These are phyloP conservation scores for Cydia pomonella DNA, from an alignment of 1,140 invertebrate genomes.

Conservation along the genomic window DNA sequence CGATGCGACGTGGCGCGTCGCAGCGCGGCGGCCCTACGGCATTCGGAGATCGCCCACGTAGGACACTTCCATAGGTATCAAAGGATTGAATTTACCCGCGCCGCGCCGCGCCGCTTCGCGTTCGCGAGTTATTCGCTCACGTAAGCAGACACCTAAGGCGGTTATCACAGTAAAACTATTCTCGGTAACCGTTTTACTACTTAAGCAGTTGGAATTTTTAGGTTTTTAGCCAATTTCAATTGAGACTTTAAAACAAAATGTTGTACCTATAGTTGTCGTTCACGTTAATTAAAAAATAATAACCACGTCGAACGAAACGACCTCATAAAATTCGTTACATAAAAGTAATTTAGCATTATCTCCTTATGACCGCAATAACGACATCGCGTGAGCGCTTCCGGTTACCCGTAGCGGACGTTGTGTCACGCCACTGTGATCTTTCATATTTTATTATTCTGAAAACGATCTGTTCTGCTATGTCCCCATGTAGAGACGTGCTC, in stretches of 20 bases:
- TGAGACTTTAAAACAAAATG: background rate
- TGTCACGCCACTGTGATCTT: slow-evolving; percentile 7
- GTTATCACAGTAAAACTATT: too few relatives aligned
- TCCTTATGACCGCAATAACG: slow-evolving; percentile 8
- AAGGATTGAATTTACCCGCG: too few relatives aligned
- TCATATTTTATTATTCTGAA: background rate
- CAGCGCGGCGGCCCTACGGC: too few relatives aligned
- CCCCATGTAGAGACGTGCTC: background rate
- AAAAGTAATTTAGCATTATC: slow-evolving; percentile 17
- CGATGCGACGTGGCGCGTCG: too few relatives aligned
- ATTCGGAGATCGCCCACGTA: too few relatives aligned
- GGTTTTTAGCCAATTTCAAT: background rate
- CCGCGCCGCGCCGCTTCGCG: too few relatives aligned
- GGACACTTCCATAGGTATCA: too few relatives aligned
- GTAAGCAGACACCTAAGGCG: too few relatives aligned
- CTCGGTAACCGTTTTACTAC: too few relatives aligned
- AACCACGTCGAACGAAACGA: background rate
- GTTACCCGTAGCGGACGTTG: background rate
- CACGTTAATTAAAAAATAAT: background rate
- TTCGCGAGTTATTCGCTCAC: too few relatives aligned
- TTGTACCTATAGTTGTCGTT: background rate
- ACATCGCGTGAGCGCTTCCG: slow-evolving; percentile 1
- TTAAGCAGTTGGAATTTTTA: too few relatives aligned
- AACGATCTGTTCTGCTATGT: background rate
- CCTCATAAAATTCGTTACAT: slow-evolving; percentile 17